Evolutionary conservation across 2,797 vertebrate genomes (phyloP), one percentile per base, ranked within the genome.

Genomic region (Lindbergichthys nudifrons): DNA sequence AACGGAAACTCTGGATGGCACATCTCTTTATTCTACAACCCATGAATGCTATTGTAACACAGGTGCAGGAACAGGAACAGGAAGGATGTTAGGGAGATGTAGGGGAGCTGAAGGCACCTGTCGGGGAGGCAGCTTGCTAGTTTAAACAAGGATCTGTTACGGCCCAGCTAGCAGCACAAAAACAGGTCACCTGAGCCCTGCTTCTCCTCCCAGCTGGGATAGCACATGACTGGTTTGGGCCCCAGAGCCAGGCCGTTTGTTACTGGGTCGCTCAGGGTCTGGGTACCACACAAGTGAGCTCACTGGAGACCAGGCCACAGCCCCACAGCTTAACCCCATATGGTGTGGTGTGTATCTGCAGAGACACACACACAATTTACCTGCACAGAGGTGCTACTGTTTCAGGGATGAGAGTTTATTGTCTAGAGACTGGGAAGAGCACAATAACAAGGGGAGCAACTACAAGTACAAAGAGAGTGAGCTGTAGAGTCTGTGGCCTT

Each of bases 151-250:
- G 89, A 93, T 93, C 89, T 61, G 85, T 92, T 93, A 91, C 89
- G 81, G 81, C 81, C 78, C 87, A 91, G 75, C 87, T 75, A 88
- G 85, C 84, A 86, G 74, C 75, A 92, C 87, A 92, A 88, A 91
- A 94, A 92, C 89, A 89, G 78, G 92, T 94, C 90, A 94, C 93
- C 92, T 92, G 93, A 94, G 90, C 87, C 80, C 45, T 70, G 74
- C 76, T 88, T 84, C 86, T 80, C 74, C 48, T 88, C 92, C 91
- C 89, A 88, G 82, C 79, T 90, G 79, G 79, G 82, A 84, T 50
- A 78, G 86, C 91, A 93, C 79, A 85, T 91, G 92, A 93, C 85
- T 32, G 46, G 45, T 56, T 53, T 21, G 67, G 82, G 82, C 80
- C 75, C 73, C 70, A 73, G 66, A 70, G 85, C 66, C 68, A 47